Evolutionary conservation across 1,140 invertebrate genomes (phyloP).

Genomic region (Atta cephalotes): DNA sequence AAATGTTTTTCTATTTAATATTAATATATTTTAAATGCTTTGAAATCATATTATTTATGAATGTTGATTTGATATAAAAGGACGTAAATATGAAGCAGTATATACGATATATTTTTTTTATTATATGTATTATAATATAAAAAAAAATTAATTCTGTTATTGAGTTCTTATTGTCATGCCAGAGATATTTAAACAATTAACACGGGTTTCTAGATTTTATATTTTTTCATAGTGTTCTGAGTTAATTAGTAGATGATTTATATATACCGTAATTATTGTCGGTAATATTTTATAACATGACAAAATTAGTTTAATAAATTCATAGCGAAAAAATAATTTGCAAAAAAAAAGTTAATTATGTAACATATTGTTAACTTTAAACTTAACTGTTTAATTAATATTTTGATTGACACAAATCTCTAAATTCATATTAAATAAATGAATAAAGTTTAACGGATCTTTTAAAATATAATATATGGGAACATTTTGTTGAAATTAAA

Average conservation of each 20-base stretch:
- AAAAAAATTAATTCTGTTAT: neutral
- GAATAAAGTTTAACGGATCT: neutral
- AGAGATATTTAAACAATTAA: neutral
- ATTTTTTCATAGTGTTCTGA: neutral
- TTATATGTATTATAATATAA: neutral
- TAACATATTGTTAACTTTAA: neutral
- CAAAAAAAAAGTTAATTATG: neutral
- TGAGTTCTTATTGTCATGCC: neutral
- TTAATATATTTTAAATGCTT: neutral
- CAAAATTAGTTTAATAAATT: neutral
- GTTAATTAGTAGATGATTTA: neutral
- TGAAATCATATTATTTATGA: neutral
- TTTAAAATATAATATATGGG: neutral
- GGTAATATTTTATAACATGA: neutral
- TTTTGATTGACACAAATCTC: neutral
- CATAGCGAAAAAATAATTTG: neutral
- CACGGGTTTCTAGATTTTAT: neutral
- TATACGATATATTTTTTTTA: neutral
- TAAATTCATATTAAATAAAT: conserved; percentile 7
- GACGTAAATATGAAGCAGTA: neutral
- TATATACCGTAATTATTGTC: neutral
- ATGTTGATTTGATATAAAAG: neutral
- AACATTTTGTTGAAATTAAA: neutral
- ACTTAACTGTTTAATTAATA: neutral
- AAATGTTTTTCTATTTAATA: neutral